Conservation (phyloP, 1,140 invertebrate genomes). For the Carposina sasakii region DNA sequence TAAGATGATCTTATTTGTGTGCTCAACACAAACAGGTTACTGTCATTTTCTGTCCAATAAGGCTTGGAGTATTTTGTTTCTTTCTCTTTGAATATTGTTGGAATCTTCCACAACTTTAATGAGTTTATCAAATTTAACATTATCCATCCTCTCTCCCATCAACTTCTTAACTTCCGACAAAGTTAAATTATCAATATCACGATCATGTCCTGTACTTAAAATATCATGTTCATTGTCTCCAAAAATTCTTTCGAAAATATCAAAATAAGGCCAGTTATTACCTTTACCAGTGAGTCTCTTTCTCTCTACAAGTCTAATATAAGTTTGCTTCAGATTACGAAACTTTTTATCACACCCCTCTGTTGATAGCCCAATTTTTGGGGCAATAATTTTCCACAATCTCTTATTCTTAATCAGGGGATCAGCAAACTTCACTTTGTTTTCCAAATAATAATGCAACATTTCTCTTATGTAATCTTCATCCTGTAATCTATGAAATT, state of each 20-base stretch:
- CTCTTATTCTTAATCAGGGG: constrained; percentile 48
- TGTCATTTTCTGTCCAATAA: constrained; percentile 38
- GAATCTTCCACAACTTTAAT: constrained; percentile 48
- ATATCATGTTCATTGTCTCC: constrained; percentile 29
- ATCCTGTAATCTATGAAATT: constrained; percentile 27
- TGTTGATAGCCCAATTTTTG: constrained; percentile 40
- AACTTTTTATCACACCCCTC: constrained; percentile 64
- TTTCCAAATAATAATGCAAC: constrained; percentile 49
- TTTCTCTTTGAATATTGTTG: constrained; percentile 59
- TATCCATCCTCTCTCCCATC: constrained; percentile 38
- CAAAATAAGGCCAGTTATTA: constrained; percentile 55
- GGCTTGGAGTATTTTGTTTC: constrained; percentile 54
- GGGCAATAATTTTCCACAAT: constrained; percentile 46
- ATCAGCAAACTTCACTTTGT: constrained; percentile 53
- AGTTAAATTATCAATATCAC: constrained; percentile 28
- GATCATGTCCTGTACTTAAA: constrained; percentile 20
- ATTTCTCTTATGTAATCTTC: constrained; percentile 50
- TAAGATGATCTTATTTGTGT: too few relatives aligned
- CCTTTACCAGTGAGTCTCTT: constrained; percentile 39
- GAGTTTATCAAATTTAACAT: constrained; percentile 51
- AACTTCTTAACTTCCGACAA: constrained; percentile 43
- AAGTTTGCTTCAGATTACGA: constrained; percentile 62
- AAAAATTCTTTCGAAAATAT: constrained; percentile 61
- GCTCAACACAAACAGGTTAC: too few relatives aligned
- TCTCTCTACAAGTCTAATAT: constrained; percentile 48